Base-by-base conservation (phyloP, 2,113 vertebrate genomes). In the Motacilla alba region DNA sequence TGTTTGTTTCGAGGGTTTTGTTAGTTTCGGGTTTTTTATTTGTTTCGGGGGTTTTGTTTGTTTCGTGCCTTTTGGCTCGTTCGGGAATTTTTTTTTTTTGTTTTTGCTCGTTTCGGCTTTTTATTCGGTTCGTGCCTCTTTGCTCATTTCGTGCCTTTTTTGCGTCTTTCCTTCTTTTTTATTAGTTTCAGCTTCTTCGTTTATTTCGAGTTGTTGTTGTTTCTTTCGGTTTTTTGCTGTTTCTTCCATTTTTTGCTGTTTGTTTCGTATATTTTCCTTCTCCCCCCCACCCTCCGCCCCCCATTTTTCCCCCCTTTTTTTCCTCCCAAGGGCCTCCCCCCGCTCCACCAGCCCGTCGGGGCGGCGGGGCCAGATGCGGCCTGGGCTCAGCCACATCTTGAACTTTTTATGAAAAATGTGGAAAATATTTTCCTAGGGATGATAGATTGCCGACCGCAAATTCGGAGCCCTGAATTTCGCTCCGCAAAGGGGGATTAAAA, bases 391-490 rank as follows among this genome's bases (percentile, higher is more conserved):
- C 78, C 78, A 98, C 98, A 97, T 97, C 97, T 98, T 98, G 98
- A 98, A 97, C 96, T 95, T 98, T 97, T 98, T 97, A 98, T 94
- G 96, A 96, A 97, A 97, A 98, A 97, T 96, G 96, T 96, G 97
- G 97, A 98, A 98, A 98, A 97, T 98, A 97, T 98, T 98, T 98
- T 95, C 88, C 47, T 83, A 68, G 94, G 93, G 97, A 97, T 96
- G 97, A 96, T 94, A 95, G 89, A 94, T 95, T 93, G 49, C 91
- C 35, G 74, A 98, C 97, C 96, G 86, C 97, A 97, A 92, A 96
- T 94, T 94, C 77, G 8, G 88, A 97, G 96, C 92, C 92, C 94
- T 96, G 96, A 96, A 95, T 97, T 94, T 88, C 58, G 6, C 24
- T 77, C 62, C 87, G 75, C 91, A 62, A 60, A 74, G 77, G 70